Evolutionary conservation across 2,797 vertebrate species (phyloP).

Genomic region (Cottoperca gobio): DNA sequence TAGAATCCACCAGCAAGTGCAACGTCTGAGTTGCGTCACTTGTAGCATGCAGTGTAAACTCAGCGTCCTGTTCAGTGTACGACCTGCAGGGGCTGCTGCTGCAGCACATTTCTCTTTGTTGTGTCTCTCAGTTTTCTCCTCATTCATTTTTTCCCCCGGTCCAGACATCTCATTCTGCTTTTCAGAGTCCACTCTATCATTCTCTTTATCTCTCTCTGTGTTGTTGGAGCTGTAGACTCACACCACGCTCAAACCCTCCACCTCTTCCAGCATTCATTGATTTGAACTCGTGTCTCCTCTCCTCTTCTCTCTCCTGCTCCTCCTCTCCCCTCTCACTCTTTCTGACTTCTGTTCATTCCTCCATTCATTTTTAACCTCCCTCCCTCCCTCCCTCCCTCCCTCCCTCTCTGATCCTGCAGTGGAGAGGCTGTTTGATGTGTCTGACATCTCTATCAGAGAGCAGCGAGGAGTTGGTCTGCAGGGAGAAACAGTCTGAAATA

Average conservation of each 20-base stretch:
- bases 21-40: not conserved
- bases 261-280: constrained; percentile 32
- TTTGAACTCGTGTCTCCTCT: not conserved
- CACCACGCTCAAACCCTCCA: constrained; percentile 10
- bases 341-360: constrained; percentile 9
- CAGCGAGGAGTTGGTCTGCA: constrained; percentile 1
- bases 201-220: constrained; percentile 28
- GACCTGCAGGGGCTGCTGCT: constrained; percentile 50
- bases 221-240: constrained; percentile 18
- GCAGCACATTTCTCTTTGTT: constrained; percentile 16
- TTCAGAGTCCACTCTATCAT: constrained; percentile 35
- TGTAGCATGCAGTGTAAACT: not conserved
- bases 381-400: not conserved
- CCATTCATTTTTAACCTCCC: constrained; percentile 49
- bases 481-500: constrained; percentile 20
- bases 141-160: constrained; percentile 1
- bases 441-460: constrained; percentile 52
- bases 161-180: constrained; percentile 26
- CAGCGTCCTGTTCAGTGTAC: not conserved
- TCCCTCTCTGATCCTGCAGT: constrained; percentile 28
- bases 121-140: not conserved
- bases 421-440: constrained; percentile 44
- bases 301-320: not conserved
- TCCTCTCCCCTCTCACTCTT: not conserved
- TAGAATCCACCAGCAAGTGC: not conserved